phyloP scores from a whole-genome alignment of 2,797 vertebrate species.

The Sciaenops ocellatus region DNA sequence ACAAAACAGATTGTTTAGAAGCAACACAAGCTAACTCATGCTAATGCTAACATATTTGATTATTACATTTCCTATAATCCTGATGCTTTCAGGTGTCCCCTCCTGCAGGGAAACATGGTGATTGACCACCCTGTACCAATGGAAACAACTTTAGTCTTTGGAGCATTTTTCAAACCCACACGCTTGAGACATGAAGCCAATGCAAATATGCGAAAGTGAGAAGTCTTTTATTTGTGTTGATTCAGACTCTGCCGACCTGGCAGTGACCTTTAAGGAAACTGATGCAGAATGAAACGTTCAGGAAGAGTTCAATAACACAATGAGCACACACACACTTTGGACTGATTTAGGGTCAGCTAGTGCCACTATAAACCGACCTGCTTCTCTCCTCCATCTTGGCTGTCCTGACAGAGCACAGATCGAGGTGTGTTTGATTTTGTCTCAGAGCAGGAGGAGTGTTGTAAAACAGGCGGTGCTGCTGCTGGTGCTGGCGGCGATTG shows the following conservation, averaged over 20 bases:
- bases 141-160: too few species aligned
- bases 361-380: not conserved
- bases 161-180: too few species aligned
- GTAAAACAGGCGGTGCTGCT: constrained; percentile 17
- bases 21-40: not conserved
- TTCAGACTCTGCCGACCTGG: too few species aligned
- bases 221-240: too few species aligned
- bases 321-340: constrained; percentile 33
- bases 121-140: too few species aligned
- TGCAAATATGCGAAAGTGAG: too few species aligned
- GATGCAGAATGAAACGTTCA: too few species aligned
- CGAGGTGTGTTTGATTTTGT: not conserved
- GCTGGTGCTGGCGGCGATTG: constrained; percentile 9
- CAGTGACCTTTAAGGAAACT: too few species aligned
- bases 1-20: not conserved
- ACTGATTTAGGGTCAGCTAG: not conserved
- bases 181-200: too few species aligned
- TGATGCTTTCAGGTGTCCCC: not conserved
- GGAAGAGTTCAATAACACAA: too few species aligned
- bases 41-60: not conserved
- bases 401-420: not conserved
- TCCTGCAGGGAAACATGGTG: not conserved
- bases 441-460: constrained; percentile 32
- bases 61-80: not conserved
- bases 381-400: not conserved